These are phyloP conservation scores for Holothuria scabra DNA, from an alignment of 53 echinoderm and acorn worm genomes.

Conservation along the genomic window DNA sequence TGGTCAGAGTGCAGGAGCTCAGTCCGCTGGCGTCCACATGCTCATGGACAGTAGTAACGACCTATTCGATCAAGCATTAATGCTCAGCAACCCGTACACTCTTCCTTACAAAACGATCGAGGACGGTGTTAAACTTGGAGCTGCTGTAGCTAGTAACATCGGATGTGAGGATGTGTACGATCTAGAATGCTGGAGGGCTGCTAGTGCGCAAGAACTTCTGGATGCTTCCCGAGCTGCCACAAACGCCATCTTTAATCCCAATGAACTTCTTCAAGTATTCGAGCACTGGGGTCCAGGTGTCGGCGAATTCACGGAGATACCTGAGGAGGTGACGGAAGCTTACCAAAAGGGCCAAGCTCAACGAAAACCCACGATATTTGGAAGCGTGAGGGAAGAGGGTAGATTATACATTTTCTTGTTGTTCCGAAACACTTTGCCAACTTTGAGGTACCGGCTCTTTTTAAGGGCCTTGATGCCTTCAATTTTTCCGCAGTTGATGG, in stretches of 20 bases:
- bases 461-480: conserved; percentile 2
- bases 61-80: conserved; percentile 43
- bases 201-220: conserved; percentile 16
- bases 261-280: conserved; percentile 35
- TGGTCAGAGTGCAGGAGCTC: conserved; percentile 50
- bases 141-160: conserved; percentile 21
- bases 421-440: conserved; percentile 2
- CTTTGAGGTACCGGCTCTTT: conserved; percentile 28
- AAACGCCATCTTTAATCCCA: conserved; percentile 14
- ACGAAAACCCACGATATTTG: conserved; percentile 29
- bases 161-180: conserved; percentile 28
- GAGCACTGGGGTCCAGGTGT: conserved; percentile 16
- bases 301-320: conserved; percentile 15
- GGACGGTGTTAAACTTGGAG: conserved; percentile 27
- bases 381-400: conserved; percentile 17
- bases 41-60: conserved; percentile 31
- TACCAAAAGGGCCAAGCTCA: conserved; percentile 21
- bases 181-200: conserved; percentile 32
- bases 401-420: conserved; percentile 22
- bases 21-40: conserved; percentile 40
- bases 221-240: conserved; percentile 29
- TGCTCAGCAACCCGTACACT: conserved; percentile 43
- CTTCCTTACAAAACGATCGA: conserved; percentile 37
- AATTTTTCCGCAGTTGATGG: conserved; percentile 3
- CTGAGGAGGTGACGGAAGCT: conserved; percentile 20